These are phyloP conservation scores for Oostethus manadensis DNA, from an alignment of 2,113 vertebrate genomes.

Conservation along the genomic window DNA sequence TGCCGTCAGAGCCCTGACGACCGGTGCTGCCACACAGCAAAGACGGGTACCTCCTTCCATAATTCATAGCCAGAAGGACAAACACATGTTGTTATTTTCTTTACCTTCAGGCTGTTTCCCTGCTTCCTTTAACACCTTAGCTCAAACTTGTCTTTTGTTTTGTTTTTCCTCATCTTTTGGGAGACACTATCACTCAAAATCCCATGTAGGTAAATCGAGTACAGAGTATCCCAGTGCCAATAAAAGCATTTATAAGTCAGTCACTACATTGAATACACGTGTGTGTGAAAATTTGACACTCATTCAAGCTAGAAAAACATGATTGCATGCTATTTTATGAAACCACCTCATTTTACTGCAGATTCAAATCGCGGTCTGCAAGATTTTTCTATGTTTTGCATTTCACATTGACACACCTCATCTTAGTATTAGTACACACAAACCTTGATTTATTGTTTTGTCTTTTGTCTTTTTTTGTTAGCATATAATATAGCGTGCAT, in stretches of 20 bases:
- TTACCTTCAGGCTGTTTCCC: slow-evolving; percentile 28
- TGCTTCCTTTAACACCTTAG: slow-evolving; percentile 44
- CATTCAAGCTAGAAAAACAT: not conserved
- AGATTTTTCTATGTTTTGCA: not conserved
- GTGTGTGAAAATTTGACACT: too few species aligned
- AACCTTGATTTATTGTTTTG: not conserved
- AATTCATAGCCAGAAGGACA: slow-evolving; percentile 61
- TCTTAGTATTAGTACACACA: not conserved
- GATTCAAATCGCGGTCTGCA: not conserved
- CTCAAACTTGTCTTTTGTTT: slow-evolving; percentile 13
- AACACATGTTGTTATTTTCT: slow-evolving; percentile 59
- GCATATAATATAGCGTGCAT: too few species aligned
- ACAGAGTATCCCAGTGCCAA: not conserved
- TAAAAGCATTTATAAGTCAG: not conserved
- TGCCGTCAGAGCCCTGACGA: slow-evolving; percentile 43
- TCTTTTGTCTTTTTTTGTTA: too few species aligned
- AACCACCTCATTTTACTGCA: not conserved
- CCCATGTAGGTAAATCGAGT: slow-evolving; percentile 16
- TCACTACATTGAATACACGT: slow-evolving; percentile 3
- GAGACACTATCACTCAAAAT: slow-evolving; percentile 32
- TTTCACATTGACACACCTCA: not conserved
- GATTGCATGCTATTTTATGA: not conserved
- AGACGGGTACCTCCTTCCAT: slow-evolving; percentile 51
- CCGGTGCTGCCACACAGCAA: slow-evolving; percentile 36
- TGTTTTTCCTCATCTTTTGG: slow-evolving; percentile 31